Evolutionary conservation across 2,797 vertebrate genomes (phyloP), one percentile per base, ranked within the genome.

Genomic region (Odontamblyopus lacepedii): DNA sequence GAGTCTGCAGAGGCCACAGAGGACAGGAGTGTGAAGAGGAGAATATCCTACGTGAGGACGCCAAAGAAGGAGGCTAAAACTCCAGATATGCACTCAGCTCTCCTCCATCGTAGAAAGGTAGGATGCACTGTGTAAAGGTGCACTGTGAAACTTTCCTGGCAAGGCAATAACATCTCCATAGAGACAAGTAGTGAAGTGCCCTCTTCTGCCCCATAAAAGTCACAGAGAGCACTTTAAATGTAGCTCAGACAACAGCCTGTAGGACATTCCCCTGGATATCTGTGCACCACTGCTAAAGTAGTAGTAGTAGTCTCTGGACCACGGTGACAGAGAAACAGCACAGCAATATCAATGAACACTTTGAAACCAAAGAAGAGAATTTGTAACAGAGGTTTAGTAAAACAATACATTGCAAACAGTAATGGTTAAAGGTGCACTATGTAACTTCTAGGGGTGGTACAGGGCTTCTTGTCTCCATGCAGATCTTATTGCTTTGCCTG

Each of bases 21-120:
- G 63, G 75, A 78, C 51, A 77, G 69, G 26, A 79, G 73, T 48
- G 55, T 91, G 50, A 88, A 91, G 73, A 88, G 91, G 80, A 91
- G 90, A 78, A 93, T 95, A 72, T 94, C 94, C 60, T 94, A 86
- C 2, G 66, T 88, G 1, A 75, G 70, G 35, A 85, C 76, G 0
- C 53, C 62, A 3, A 87, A 83, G 44, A 82, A 85, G 73, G 80
- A 89, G 30, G 41, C 64, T 56, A 53, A 44, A 16, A 57, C 67
- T 19, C 35, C 23, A 48, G 66, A 79, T 6, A 80, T 76, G 16
- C 72, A 19, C 12, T 69, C 67, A 4, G 72, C 63, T n/a, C 69
- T 74, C 60, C 78, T 73, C 61, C 78, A n/a, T 0, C 75, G 70
- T 78, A 92, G 79, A 80, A 93, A 92, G 93, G 94, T 94, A 85